These are phyloP conservation scores for Paralichthys olivaceus DNA, from an alignment of 2,113 vertebrate species.

Conservation along the genomic window DNA sequence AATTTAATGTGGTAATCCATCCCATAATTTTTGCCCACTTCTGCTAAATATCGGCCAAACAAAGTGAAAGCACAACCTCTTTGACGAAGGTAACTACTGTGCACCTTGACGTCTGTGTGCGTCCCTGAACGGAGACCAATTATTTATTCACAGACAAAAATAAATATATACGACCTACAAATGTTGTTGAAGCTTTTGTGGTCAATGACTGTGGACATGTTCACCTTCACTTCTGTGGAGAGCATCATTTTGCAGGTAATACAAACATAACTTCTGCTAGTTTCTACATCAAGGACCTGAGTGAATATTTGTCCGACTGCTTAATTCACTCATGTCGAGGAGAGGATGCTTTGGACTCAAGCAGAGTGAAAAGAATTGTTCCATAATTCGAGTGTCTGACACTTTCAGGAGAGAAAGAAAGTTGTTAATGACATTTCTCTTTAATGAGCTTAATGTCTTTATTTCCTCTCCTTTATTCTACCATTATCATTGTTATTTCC, in stretches of 20 bases:
- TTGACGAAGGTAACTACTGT: no score
- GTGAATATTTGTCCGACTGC: neutral
- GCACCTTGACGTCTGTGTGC: no score
- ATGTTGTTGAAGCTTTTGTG: neutral
- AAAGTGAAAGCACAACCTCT: no score
- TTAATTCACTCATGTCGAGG: neutral
- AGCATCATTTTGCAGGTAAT: neutral
- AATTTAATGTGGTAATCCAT: no score
- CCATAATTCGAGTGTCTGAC: constrained; percentile 39
- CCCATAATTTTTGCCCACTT: no score
- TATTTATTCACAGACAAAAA: neutral
- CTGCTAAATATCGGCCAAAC: no score
- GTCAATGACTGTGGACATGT: neutral
- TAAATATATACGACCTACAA: neutral
- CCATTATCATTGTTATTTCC: constrained; percentile 65
- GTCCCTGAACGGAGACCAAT: neutral
- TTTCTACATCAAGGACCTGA: constrained; percentile 7
- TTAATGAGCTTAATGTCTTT: constrained; percentile 67
- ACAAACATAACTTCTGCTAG: neutral
- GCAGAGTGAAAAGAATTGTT: constrained; percentile 6
- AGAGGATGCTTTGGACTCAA: neutral
- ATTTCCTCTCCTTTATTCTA: constrained; percentile 51
- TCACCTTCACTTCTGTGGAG: neutral
- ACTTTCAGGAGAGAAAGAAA: constrained; percentile 47
- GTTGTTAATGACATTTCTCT: constrained; percentile 62